phyloP scores from a whole-genome alignment of 2,797 vertebrate genomes.

The Danio albolineatus region DNA sequence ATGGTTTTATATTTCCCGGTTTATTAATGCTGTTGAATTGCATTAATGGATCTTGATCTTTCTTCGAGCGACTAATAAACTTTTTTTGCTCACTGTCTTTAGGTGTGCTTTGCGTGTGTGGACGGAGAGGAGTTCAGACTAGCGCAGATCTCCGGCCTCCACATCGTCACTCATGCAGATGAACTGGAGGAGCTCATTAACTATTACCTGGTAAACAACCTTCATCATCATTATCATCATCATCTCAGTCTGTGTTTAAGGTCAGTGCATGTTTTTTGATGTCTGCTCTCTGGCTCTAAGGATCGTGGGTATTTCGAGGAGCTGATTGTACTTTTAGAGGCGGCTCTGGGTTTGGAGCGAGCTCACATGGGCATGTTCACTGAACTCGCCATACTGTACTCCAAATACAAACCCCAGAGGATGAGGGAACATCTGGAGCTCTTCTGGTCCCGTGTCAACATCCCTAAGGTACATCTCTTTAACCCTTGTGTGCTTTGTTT shows the following conservation, averaged over 20 bases:
- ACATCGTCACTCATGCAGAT: slow-evolving; percentile 97
- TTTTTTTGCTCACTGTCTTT: too few species aligned
- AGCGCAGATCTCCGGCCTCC: slow-evolving; percentile 97
- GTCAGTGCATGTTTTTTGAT: neutral
- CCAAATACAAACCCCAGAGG: slow-evolving; percentile 98
- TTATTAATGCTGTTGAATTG: too few species aligned
- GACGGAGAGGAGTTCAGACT: slow-evolving; percentile 96
- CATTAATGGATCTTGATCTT: too few species aligned
- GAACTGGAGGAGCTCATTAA: slow-evolving; percentile 98
- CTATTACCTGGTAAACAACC: slow-evolving; percentile 90
- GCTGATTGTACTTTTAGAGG: slow-evolving; percentile 97
- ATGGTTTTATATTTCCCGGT: too few species aligned
- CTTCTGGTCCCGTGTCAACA: slow-evolving; percentile 99
- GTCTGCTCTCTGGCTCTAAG: slow-evolving; percentile 66
- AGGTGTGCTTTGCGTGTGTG: slow-evolving; percentile 98
- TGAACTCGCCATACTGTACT: slow-evolving; percentile 97
- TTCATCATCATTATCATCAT: neutral
- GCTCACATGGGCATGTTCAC: slow-evolving; percentile 99
- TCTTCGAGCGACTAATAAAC: too few species aligned
- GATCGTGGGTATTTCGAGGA: slow-evolving; percentile 98
- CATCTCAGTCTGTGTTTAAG: slow-evolving; percentile 69
- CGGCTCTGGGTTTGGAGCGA: slow-evolving; percentile 92
- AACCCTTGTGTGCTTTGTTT: too few species aligned
- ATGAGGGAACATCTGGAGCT: slow-evolving; percentile 98
- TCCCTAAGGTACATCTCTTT: slow-evolving; percentile 91